phyloP scores from a whole-genome alignment of 30 jellyfish, hydroid and myxozoan genomes.

The Chrysaora quinquecirrha region DNA sequence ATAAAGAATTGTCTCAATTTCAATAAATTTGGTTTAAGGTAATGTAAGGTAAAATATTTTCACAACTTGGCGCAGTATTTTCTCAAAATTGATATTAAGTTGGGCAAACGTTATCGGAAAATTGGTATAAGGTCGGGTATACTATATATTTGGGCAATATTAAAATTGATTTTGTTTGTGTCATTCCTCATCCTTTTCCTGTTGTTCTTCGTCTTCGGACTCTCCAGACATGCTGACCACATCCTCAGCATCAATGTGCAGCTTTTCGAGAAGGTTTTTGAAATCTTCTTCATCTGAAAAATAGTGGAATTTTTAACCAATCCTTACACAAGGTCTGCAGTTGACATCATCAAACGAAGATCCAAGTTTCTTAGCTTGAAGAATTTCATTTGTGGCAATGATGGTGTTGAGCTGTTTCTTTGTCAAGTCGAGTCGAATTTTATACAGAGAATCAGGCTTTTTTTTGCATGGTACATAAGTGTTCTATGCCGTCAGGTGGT shows the following conservation, averaged over 20 bases:
- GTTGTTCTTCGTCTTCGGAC: constrained; percentile 45
- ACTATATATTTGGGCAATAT: too few relatives aligned
- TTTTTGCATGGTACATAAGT: not conserved
- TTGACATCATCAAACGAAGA: not conserved
- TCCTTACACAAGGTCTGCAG: not conserved
- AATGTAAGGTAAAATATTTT: too few relatives aligned
- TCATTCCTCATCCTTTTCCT: constrained; percentile 39
- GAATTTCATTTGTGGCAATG: constrained; percentile 1
- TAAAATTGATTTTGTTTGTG: too few relatives aligned
- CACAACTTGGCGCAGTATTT: too few relatives aligned
- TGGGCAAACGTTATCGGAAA: too few relatives aligned
- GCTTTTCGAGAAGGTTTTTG: constrained; percentile 51
- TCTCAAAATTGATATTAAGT: too few relatives aligned
- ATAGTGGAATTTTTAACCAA: constrained; percentile 19
- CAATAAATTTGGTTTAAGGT: too few relatives aligned
- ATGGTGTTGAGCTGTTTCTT: not conserved
- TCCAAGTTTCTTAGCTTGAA: constrained; percentile 1
- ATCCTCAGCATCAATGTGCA: constrained; percentile 36
- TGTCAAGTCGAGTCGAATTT: constrained; percentile 2
- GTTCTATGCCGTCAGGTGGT: too few relatives aligned
- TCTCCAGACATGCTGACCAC: constrained; percentile 56
- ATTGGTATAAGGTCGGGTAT: too few relatives aligned
- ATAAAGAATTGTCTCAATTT: too few relatives aligned
- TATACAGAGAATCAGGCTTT: not conserved
- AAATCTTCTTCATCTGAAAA: constrained; percentile 61